Conservation (phyloP, 2,113 vertebrate species). For the Sinocyclocheilus rhinocerous region DNA sequence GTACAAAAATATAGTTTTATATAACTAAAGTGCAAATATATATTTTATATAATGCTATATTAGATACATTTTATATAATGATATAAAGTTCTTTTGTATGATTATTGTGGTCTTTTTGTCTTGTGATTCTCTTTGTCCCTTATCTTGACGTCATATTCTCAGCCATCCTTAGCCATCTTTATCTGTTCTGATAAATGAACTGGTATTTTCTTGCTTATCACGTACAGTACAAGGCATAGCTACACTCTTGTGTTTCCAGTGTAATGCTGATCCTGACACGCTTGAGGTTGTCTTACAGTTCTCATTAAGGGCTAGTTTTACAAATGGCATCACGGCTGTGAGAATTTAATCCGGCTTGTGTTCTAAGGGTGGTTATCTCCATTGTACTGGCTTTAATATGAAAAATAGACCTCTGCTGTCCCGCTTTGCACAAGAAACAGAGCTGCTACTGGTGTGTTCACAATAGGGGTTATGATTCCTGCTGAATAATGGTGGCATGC, state of each 20-base stretch:
- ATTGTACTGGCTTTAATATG: constrained; percentile 25
- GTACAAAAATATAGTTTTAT: background rate
- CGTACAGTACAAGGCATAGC: background rate
- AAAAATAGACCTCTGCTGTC: constrained; percentile 31
- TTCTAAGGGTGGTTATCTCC: constrained; percentile 21
- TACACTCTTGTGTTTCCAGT: background rate
- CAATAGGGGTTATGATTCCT: constrained; percentile 32
- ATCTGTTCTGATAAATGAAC: constrained; percentile 7
- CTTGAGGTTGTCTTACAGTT: background rate
- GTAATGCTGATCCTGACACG: constrained; percentile 13
- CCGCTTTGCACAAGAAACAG: background rate
- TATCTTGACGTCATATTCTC: background rate
- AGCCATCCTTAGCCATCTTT: background rate
- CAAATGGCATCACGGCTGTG: constrained; percentile 1
- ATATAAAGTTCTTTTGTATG: background rate
- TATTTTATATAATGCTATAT: too few relatives aligned
- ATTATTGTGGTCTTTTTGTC: constrained; percentile 3
- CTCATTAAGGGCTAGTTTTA: constrained; percentile 1
- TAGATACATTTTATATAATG: too few relatives aligned
- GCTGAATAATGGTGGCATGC: constrained; percentile 32
- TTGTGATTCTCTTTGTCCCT: background rate
- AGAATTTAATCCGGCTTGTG: constrained; percentile 11
- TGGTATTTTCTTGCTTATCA: background rate
- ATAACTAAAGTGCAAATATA: background rate
- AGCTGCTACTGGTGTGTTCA: constrained; percentile 19